Base-by-base conservation (phyloP, 2,888 invertebrate genomes). In the Aleiodes testaceus region DNA sequence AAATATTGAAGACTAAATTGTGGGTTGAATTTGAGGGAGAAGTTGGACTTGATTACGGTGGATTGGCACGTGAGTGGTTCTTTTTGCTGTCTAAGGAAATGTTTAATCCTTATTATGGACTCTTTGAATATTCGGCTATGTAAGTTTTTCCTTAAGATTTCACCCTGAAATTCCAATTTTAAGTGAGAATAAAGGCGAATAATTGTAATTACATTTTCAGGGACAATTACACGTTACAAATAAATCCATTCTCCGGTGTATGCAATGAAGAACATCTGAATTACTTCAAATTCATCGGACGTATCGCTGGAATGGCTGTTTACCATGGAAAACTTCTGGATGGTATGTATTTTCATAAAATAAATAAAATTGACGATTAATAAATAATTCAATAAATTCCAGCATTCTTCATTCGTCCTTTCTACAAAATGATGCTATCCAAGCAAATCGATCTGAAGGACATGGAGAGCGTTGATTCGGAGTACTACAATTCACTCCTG, bases 11-110 rank as follows among this genome's bases (percentile, higher is more conserved):
- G 89, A 97, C 98, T 68, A 99, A 99, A 89, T 89, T 99, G 69
- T 99, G 99, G 99, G 95, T 99, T 68, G 98, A 99, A 89, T 99
- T 99, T 88, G 98, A 98, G 87, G 96, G 97, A 2, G 99, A 99
- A 89, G 95, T 97, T 50, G 98, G 98, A 14, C 88, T 93, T 89
- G 99, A 99, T 89, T 99, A 99, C 88, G 98, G 98, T 69, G 98
- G 98, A 14, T 91, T 98, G 66, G 96, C 98, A 0, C 91, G 99
- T 74, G 99, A 99, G 89, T 99, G 98, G 98, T 99, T 99, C 90
- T 99, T 98, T 90, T 91, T 99, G 26, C 90, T 99, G 11, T 99
- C 98, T 1, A 98, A 98, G 88, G 99, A 99, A 90, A 98, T 99
- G 97, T 99, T 99, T 89, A 99, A 99, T 90, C 99, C 99, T 0